Conservation (phyloP, 2,113 vertebrate genomes). For the Cebidichthys violaceus region DNA sequence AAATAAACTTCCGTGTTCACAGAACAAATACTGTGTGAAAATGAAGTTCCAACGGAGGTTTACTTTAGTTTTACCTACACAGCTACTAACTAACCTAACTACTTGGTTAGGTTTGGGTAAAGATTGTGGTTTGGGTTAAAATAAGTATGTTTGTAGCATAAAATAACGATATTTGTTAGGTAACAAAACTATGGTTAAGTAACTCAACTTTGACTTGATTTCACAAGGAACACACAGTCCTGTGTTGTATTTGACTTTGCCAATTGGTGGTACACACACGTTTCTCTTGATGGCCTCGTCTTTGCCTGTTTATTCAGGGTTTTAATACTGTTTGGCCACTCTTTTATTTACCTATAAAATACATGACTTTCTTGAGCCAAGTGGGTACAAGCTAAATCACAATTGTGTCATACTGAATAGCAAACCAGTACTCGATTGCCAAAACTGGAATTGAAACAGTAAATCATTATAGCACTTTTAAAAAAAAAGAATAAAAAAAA, state of each 20-base stretch:
- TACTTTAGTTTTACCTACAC: too few species aligned
- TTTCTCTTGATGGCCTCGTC: background rate
- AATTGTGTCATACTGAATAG: background rate
- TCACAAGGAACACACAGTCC: too few species aligned
- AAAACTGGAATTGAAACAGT: background rate
- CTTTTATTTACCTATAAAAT: background rate
- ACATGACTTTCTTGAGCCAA: background rate
- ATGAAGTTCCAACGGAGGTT: too few species aligned
- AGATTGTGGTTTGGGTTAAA: background rate
- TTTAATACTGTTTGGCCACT: background rate
- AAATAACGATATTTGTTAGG: background rate
- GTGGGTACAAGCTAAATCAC: background rate
- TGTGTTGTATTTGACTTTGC: background rate
- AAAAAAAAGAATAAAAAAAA: background rate
- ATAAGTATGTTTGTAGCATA: background rate
- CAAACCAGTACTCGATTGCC: background rate
- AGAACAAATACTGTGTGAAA: too few species aligned
- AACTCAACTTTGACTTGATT: too few species aligned
- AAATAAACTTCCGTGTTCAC: background rate
- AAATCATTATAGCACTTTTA: background rate
- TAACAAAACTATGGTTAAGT: background rate
- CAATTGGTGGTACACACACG: background rate
- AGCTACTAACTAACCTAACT: too few species aligned
- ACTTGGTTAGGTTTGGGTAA: background rate
- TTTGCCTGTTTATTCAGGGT: background rate